phyloP scores from a whole-genome alignment of 2,888 invertebrate species.

The Cephus runcator region DNA sequence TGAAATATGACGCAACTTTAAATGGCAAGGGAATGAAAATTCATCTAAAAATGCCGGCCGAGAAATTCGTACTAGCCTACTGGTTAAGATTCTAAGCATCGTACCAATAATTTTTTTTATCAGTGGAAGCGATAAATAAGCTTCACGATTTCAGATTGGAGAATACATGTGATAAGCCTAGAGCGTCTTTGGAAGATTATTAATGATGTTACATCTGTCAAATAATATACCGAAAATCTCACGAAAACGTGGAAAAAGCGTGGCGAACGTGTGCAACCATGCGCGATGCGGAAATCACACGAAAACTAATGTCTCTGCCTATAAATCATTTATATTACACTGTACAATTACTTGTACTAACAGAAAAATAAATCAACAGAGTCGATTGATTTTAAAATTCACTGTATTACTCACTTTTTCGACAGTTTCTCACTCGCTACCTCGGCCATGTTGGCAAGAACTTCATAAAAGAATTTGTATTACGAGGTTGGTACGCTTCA shows the following conservation, averaged over 20 bases:
- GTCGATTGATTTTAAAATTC: not conserved
- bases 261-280: not conserved
- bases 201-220: not conserved
- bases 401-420: conserved; percentile 72
- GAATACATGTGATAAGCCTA: not conserved
- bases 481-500: conserved; percentile 5
- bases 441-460: conserved; percentile 69
- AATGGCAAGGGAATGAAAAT: conserved; percentile 11
- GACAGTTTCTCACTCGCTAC: conserved; percentile 71
- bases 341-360: not conserved
- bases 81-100: conserved; percentile 46
- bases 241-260: not conserved
- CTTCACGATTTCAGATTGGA: not conserved
- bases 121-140: not conserved
- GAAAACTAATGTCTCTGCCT: not conserved
- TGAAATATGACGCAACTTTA: conserved; percentile 46
- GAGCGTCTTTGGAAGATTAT: not conserved
- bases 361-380: not conserved
- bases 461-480: conserved; percentile 24
- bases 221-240: not conserved
- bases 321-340: not conserved
- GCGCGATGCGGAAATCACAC: not conserved
- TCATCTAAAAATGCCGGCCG: conserved; percentile 28
- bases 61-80: conserved; percentile 23
- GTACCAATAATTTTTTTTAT: not conserved